These are phyloP conservation scores for Anser cygnoides DNA, from an alignment of 2,113 vertebrate genomes.

Conservation along the genomic window DNA sequence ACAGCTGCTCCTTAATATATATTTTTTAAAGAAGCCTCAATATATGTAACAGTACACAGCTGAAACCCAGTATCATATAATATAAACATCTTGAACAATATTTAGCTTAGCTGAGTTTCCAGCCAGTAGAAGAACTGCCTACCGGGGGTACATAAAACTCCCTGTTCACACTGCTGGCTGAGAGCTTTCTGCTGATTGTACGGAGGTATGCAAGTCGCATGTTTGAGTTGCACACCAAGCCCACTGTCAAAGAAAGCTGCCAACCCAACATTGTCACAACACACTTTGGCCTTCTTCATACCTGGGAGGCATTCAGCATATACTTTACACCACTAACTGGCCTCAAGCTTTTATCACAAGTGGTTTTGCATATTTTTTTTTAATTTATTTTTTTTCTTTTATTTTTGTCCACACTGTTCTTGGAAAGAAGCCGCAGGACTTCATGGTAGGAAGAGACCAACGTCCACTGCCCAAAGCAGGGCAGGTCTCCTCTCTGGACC, in stretches of 20 bases:
- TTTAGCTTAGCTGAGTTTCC: background rate
- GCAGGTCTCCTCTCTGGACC: background rate
- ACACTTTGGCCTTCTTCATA: background rate
- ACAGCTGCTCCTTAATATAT: background rate
- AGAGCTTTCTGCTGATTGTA: background rate
- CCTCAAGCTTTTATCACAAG: background rate
- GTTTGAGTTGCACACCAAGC: background rate
- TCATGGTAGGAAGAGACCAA: fast-evolving
- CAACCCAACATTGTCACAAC: fast-evolving
- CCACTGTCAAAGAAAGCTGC: background rate
- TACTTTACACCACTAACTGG: fast-evolving
- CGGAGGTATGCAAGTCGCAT: fast-evolving
- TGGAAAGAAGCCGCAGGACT: background rate
- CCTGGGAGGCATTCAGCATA: fast-evolving
- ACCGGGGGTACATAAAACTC: background rate
- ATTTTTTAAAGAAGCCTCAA: background rate
- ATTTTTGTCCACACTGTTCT: fast-evolving
- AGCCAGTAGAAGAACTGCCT: background rate
- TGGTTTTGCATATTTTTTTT: background rate
- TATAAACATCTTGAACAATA: background rate
- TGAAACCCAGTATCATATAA: background rate
- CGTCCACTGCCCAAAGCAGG: fast-evolving
- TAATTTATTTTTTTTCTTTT: too few relatives aligned
- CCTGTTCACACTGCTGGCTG: background rate
- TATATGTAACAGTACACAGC: background rate